phyloP scores from a whole-genome alignment of 2,113 vertebrate genomes.

The Antechinus stuartii region DNA sequence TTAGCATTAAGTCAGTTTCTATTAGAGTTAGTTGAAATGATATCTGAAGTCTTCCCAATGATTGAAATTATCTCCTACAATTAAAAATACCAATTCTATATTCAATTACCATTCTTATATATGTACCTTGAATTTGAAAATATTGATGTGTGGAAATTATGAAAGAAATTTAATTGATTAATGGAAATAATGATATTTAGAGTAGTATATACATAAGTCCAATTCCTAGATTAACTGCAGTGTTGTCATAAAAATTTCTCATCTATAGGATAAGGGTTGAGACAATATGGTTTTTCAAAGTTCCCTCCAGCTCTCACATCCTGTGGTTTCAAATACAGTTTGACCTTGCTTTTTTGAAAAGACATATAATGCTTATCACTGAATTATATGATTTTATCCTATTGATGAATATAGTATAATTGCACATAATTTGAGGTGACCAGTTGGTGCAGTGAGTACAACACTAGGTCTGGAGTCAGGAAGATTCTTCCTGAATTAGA shows the following conservation, averaged over 20 bases:
- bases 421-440: background rate
- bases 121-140: conserved; percentile 34
- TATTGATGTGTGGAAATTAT: background rate
- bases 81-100: background rate
- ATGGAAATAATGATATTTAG: background rate
- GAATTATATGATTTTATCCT: background rate
- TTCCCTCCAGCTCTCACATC: background rate
- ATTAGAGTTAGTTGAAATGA: background rate
- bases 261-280: background rate
- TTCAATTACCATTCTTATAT: conserved; percentile 13
- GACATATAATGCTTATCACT: background rate
- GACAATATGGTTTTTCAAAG: background rate
- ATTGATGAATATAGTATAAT: background rate
- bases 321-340: background rate
- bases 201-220: background rate
- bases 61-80: background rate
- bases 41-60: background rate
- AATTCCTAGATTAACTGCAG: background rate
- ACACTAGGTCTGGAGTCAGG: background rate
- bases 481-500: background rate
- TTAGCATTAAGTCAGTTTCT: background rate
- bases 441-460: background rate
- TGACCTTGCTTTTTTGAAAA: background rate
- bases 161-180: conserved; percentile 13
- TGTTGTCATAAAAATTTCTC: background rate